Conservation (phyloP, 1,140 invertebrate species). For the Amyelois transitella region DNA sequence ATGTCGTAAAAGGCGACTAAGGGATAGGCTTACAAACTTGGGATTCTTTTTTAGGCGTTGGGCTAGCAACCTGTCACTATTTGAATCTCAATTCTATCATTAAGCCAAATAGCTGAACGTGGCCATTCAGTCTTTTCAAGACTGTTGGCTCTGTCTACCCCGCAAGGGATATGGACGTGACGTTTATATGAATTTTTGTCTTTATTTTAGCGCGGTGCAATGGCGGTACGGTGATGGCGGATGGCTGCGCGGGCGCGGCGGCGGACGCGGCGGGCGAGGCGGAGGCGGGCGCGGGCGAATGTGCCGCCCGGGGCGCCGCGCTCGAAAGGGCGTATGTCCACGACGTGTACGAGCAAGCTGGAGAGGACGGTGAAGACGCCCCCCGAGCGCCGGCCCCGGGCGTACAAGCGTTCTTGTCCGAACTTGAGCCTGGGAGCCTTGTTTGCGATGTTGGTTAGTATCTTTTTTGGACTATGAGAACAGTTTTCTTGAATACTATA, state of each 20-base stretch:
- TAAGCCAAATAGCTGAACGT: no score
- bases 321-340: conserved; percentile 96
- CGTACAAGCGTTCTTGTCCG: conserved; percentile 89
- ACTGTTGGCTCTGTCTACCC: no score
- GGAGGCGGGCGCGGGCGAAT: conserved; percentile 45
- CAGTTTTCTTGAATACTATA: no score
- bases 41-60: no score
- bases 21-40: no score
- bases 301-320: conserved; percentile 78
- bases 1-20: no score
- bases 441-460: conserved; percentile 93
- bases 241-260: conserved; percentile 32
- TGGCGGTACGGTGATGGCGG: conserved; percentile 66
- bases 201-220: conserved; percentile 36
- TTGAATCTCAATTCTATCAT: no score
- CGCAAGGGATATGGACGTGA: no score
- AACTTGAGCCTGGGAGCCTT: conserved; percentile 91
- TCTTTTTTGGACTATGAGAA: neutral
- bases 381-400: conserved; percentile 86
- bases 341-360: conserved; percentile 91
- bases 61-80: no score
- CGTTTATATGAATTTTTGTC: neutral
- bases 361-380: conserved; percentile 79
- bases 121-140: no score
- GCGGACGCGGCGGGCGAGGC: conserved; percentile 24